Evolutionary conservation across 2,797 vertebrate genomes (phyloP), one percentile per base, ranked within the genome.

Genomic region (Basileuterus tristriatus): DNA sequence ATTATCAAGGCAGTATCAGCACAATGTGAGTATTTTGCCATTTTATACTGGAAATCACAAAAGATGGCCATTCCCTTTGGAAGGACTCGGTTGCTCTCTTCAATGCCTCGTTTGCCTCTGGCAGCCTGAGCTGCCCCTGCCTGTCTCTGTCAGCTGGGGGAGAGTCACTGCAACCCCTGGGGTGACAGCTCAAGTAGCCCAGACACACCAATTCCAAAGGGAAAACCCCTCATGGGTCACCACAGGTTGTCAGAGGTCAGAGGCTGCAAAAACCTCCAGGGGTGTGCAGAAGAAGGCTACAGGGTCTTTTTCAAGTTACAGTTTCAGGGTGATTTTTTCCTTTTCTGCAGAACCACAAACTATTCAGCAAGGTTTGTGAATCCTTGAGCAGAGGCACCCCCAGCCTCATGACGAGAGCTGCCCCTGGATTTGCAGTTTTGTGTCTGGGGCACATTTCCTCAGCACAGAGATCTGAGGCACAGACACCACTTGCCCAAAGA

Each of bases 171-270:
- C 30, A 55, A 8, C 13, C 11, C 34, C 30, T 0, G 0, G 13
- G 9, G 4, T 0, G 1, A 26, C 0, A 5, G 34, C 18, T 44
- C 44, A 26, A 30, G 17, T 8, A 9, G 27, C 9, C 12, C 30
- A 52, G 52, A 17, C 53, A 62, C 65, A 32, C 7, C 46, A 32
- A 0, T 26, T 64, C 32, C 12, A 41, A 29, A 17, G 29, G 29
- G 8, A 49, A 64, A 90, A 29, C 29, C 34, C 32, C 23, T 49
- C 32, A 15, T 0, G 0, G 22, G 49, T 27, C 19, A 1, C 27
- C 46, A 39, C 36, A 44, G 22, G 19, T 39, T 27, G 8, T 30
- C 63, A 62, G 19, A 34, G 4, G 8, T 30, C 63, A 62, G 19
- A 34, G 4, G 4, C 3, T 46, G 12, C 36, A 10, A 52, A 75